Conservation (phyloP, 2,113 vertebrate genomes). For the Ifrita kowaldi region DNA sequence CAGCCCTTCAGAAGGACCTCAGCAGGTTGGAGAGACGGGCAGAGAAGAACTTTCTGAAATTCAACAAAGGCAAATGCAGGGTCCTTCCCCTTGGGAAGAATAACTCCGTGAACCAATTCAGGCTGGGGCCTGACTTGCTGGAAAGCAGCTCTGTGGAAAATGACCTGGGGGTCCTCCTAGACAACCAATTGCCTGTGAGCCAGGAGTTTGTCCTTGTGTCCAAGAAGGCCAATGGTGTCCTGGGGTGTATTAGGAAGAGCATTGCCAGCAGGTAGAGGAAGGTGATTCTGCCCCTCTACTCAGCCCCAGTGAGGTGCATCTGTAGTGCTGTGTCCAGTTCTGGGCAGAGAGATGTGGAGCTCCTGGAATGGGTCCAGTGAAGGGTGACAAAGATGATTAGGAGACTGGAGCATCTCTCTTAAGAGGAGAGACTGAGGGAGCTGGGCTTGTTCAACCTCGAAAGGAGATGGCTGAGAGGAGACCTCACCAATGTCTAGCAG, state of each 20-base stretch:
- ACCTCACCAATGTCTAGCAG: background rate
- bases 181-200: background rate
- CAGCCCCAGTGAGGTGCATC: too few species aligned
- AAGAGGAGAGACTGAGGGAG: background rate
- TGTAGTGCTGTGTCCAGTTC: background rate
- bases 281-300: background rate
- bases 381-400: rapidly evolving
- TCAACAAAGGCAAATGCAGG: background rate
- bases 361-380: rapidly evolving
- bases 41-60: background rate
- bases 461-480: background rate
- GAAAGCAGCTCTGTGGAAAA: too few species aligned
- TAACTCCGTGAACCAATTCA: background rate
- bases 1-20: too few species aligned
- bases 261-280: background rate
- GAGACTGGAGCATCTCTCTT: background rate
- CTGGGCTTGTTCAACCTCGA: rapidly evolving
- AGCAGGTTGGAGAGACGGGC: background rate
- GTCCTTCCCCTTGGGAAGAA: background rate
- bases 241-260: too few species aligned
- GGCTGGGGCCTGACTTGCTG: background rate
- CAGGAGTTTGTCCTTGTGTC: background rate
- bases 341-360: background rate
- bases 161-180: background rate
- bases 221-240: background rate